phyloP scores from a whole-genome alignment of 2,888 invertebrate genomes.

The Bellardia bayeri region DNA sequence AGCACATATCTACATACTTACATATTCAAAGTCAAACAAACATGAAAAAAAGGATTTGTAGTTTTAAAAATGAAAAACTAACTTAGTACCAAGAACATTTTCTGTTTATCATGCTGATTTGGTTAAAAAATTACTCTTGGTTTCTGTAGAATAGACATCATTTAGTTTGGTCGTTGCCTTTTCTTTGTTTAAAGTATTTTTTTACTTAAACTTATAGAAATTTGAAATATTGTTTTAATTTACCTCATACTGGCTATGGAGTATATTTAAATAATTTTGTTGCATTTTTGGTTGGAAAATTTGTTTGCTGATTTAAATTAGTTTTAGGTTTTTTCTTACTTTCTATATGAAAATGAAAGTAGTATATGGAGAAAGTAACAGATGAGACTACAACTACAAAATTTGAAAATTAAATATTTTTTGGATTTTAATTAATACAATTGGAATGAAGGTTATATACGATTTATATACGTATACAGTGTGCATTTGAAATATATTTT shows the following conservation, averaged over 20 bases:
- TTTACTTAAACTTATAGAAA: neutral
- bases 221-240: neutral
- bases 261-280: neutral
- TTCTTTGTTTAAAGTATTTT: neutral
- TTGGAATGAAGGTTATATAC: neutral
- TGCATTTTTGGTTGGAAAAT: neutral
- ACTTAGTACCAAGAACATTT: too few relatives aligned
- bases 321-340: neutral
- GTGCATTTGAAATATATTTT: neutral
- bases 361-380: neutral
- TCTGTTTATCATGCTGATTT: conserved; percentile 17
- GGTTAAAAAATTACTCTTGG: neutral
- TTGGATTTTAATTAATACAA: neutral
- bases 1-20: neutral
- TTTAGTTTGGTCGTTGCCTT: too few relatives aligned
- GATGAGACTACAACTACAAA: neutral
- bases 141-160: neutral
- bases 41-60: conserved; percentile 28
- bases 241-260: neutral
- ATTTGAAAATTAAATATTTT: neutral
- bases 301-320: neutral
- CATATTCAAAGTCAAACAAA: neutral
- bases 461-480: too few relatives aligned
- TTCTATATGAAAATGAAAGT: neutral
- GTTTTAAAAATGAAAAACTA: neutral